Conservation (phyloP, 2,113 vertebrate genomes). For the Conger conger region DNA sequence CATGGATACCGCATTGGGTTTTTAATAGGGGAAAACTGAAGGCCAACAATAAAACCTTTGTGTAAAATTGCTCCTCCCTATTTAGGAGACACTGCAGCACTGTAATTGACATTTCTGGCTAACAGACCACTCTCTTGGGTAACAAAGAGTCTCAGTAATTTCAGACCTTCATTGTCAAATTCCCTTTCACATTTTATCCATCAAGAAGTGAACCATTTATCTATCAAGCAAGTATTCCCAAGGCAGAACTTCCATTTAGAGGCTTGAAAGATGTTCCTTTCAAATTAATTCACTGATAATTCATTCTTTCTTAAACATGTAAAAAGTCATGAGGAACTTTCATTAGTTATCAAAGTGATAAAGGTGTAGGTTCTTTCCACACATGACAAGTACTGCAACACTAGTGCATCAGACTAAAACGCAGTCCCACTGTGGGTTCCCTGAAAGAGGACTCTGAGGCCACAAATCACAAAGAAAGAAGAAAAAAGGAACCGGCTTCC, state of each 20-base stretch:
- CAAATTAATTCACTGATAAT: background rate
- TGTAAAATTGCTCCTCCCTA: background rate
- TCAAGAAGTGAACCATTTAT: background rate
- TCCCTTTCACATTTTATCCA: background rate
- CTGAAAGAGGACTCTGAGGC: background rate
- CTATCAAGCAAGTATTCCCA: background rate
- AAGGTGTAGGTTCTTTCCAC: background rate
- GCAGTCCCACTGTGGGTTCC: background rate
- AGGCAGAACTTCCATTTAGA: background rate
- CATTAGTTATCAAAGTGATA: background rate
- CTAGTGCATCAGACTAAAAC: background rate
- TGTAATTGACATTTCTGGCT: background rate
- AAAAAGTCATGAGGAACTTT: background rate
- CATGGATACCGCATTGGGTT: background rate
- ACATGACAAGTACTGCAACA: background rate
- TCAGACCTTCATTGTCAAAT: conserved; percentile 19
- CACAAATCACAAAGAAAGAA: background rate
- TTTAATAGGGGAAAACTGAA: background rate
- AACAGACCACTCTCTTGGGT: background rate
- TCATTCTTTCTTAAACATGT: background rate
- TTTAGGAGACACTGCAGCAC: background rate
- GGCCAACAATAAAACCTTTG: background rate
- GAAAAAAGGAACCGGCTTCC: background rate
- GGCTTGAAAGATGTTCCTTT: background rate
- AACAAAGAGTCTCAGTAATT: conserved; percentile 7